A percentile compares a stretch with the other conserved stretches of the same genome.
These are phyloP conservation scores for Astropecten irregularis DNA, from an alignment of 53 echinoderm and acorn worm species.

Conservation along the genomic window DNA sequence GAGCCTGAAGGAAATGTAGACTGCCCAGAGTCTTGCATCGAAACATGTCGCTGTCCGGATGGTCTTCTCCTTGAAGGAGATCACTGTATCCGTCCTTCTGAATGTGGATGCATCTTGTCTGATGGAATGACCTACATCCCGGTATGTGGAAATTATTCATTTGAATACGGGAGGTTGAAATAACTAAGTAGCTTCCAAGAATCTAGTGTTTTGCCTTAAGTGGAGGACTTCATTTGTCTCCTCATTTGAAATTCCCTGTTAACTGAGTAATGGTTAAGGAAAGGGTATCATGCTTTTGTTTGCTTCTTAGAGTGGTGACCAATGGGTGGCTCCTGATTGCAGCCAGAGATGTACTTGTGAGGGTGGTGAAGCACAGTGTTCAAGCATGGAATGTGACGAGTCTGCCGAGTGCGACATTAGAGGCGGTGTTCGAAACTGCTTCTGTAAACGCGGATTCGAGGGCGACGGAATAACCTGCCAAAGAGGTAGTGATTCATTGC, in stretches of 20 bases:
- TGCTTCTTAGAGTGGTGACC: conserved; percentile 51
- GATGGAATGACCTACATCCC: conserved; percentile 65
- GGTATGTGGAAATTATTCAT: conserved; percentile 32
- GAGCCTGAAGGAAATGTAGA: conserved; percentile 41
- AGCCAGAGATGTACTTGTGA: conserved; percentile 61
- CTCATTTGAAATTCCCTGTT: too few relatives aligned
- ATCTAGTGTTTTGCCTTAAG: neutral
- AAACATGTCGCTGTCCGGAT: conserved; percentile 77
- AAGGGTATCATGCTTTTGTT: too few relatives aligned
- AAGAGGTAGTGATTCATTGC: too few relatives aligned
- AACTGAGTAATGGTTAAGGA: too few relatives aligned
- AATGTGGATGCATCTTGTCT: conserved; percentile 72
- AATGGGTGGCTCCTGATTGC: conserved; percentile 49
- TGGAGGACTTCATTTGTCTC: too few relatives aligned
- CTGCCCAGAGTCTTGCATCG: conserved; percentile 59
- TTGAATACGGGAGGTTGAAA: too few relatives aligned
- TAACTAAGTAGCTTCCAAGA: too few relatives aligned
- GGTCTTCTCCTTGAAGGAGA: conserved; percentile 71
- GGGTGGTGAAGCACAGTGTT: conserved; percentile 40
- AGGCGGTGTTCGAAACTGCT: conserved; percentile 72
- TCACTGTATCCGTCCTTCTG: conserved; percentile 65
- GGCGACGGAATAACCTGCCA: too few relatives aligned
- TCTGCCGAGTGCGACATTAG: conserved; percentile 58
- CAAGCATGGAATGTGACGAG: conserved; percentile 37
- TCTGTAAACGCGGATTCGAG: conserved; percentile 64